Evolutionary conservation across 2,888 invertebrate species (phyloP).

Genomic region (Sminthurides aquaticus): DNA sequence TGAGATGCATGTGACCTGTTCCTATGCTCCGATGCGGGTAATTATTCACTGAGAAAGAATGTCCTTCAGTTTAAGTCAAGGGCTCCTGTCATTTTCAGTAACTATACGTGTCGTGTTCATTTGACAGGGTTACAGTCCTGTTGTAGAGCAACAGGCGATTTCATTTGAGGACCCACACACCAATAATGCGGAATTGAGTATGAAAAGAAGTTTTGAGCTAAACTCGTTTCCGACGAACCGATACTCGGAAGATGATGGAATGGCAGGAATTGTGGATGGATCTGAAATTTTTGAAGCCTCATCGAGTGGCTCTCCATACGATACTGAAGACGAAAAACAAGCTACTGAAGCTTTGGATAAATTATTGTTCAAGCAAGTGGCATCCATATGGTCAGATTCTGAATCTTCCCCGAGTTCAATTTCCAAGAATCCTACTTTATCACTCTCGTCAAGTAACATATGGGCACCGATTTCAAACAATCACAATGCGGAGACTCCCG

Average conservation of each 20-base stretch:
- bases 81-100: no score
- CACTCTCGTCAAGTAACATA: not conserved
- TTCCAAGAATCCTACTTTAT: not conserved
- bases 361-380: not conserved
- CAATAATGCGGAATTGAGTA: not conserved
- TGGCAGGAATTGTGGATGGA: not conserved
- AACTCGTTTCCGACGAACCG: not conserved
- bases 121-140: not conserved
- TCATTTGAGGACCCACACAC: not conserved
- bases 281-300: not conserved
- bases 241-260: not conserved
- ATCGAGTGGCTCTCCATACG: not conserved
- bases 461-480: not conserved
- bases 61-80: no score
- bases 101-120: no score
- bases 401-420: not conserved
- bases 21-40: constrained; percentile 10
- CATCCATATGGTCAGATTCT: not conserved
- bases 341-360: not conserved
- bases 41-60: no score
- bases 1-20: constrained; percentile 17
- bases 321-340: not conserved
- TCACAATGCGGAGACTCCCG: not conserved
- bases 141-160: no score
- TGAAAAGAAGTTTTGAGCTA: not conserved